These are phyloP conservation scores for Pagrus major DNA, from an alignment of 2,113 vertebrate genomes.

Conservation along the genomic window DNA sequence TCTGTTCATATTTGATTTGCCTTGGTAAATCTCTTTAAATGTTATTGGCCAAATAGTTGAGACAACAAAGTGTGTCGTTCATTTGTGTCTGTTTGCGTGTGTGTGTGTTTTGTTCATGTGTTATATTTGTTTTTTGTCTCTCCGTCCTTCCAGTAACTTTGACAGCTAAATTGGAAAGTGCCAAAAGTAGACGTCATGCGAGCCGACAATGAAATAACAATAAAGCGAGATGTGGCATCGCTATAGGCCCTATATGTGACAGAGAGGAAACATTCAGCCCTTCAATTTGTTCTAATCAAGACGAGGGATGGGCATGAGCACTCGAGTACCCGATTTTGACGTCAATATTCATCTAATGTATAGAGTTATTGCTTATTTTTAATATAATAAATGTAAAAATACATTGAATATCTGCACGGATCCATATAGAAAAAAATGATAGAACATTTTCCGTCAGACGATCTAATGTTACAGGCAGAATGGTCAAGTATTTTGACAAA, in stretches of 20 bases:
- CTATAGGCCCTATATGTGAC: background rate
- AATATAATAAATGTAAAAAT: too few species aligned
- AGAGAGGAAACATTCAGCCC: background rate
- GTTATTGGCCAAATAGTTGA: constrained; percentile 11
- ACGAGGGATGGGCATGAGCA: too few species aligned
- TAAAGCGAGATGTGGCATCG: constrained; percentile 15
- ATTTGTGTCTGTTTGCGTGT: background rate
- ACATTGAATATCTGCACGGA: too few species aligned
- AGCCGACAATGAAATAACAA: constrained; percentile 40
- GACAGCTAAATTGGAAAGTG: constrained; percentile 68
- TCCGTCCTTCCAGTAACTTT: constrained; percentile 29
- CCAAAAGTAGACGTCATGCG: constrained; percentile 37
- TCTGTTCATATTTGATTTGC: constrained; percentile 52
- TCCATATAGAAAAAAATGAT: too few species aligned
- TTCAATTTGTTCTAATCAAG: background rate
- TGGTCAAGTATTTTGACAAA: too few species aligned
- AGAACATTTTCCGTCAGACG: too few species aligned
- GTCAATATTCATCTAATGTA: too few species aligned
- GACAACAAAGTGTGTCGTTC: background rate
- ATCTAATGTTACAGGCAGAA: too few species aligned
- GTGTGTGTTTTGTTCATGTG: constrained; percentile 1
- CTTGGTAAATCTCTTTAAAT: constrained; percentile 28
- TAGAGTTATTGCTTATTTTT: too few species aligned
- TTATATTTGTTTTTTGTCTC: background rate
- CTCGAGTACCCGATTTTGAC: too few species aligned